Evolutionary conservation across 2,797 vertebrate species (phyloP).

Genomic region (Amazonetta brasiliensis): DNA sequence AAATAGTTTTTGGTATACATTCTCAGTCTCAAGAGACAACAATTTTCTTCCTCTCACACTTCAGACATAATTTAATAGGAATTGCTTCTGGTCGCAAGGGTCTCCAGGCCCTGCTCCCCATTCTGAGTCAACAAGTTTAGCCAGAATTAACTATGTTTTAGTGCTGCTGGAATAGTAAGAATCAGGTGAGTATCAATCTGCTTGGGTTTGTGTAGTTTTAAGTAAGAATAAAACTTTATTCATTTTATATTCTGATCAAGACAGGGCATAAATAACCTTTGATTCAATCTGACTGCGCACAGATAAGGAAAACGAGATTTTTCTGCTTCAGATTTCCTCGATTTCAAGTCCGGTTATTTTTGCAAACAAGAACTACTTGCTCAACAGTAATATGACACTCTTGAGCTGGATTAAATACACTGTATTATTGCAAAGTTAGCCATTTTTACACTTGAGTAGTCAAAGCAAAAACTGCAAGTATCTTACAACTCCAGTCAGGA

Average conservation of each 20-base stretch:
- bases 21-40: not conserved
- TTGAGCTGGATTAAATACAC: not conserved
- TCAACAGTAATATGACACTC: not conserved
- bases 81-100: not conserved
- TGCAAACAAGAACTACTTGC: constrained; percentile 11
- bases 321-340: not conserved
- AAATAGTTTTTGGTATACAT: not conserved
- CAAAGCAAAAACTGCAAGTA: constrained; percentile 51
- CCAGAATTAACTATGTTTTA: not conserved
- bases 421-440: constrained; percentile 27
- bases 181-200: not conserved
- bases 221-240: not conserved
- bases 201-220: not conserved
- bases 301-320: not conserved
- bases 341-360: not conserved
- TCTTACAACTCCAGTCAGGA: constrained; percentile 13
- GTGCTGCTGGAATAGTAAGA: not conserved
- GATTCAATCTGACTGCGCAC: not conserved
- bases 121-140: not conserved
- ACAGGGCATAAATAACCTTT: not conserved
- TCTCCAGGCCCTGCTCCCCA: not conserved
- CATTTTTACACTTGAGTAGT: constrained; percentile 31
- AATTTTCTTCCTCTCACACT: not conserved
- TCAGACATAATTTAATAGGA: not conserved
- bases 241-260: not conserved